These are phyloP conservation scores for Camponotus vicinus DNA, from an alignment of 1,140 invertebrate genomes.

Conservation along the genomic window DNA sequence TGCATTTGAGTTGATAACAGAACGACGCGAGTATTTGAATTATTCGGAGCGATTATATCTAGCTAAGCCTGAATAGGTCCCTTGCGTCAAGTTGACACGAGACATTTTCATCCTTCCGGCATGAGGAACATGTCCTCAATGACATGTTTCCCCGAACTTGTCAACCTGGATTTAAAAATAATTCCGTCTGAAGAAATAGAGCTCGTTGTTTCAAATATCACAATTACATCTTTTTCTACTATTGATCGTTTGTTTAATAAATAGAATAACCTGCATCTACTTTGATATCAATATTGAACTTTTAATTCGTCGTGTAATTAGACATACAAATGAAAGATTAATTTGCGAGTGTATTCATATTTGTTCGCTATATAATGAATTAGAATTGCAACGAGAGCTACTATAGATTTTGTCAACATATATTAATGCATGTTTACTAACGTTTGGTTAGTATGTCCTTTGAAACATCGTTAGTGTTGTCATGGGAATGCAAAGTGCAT, in stretches of 20 bases:
- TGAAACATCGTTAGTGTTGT: slow-evolving; percentile 31
- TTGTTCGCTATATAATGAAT: slow-evolving; percentile 22
- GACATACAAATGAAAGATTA: slow-evolving; percentile 25
- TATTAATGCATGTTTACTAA: slow-evolving; percentile 28
- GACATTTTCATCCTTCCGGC: slow-evolving; percentile 23
- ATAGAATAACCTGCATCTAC: background rate
- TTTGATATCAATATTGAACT: background rate
- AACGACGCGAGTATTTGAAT: slow-evolving; percentile 29
- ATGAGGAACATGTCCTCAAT: background rate
- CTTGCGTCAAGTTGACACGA: background rate
- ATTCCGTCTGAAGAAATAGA: slow-evolving; percentile 4
- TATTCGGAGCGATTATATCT: slow-evolving; percentile 9
- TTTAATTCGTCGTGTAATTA: background rate
- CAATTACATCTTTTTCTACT: background rate
- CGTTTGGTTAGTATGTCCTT: slow-evolving; percentile 1
- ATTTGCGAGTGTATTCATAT: slow-evolving; percentile 21
- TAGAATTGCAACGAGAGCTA: slow-evolving; percentile 29
- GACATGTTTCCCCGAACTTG: background rate
- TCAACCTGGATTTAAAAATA: slow-evolving; percentile 3
- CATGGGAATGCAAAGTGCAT: background rate
- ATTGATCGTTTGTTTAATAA: slow-evolving; percentile 5
- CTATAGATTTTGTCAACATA: slow-evolving; percentile 30
- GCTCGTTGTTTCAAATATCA: background rate
- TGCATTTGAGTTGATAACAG: slow-evolving; percentile 42
- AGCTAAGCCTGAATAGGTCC: background rate